Percentiles rank a stretch among this genome's conserved stretches.
Conservation (phyloP, 1,140 invertebrate genomes). For the Scaptomyza graminum region DNA sequence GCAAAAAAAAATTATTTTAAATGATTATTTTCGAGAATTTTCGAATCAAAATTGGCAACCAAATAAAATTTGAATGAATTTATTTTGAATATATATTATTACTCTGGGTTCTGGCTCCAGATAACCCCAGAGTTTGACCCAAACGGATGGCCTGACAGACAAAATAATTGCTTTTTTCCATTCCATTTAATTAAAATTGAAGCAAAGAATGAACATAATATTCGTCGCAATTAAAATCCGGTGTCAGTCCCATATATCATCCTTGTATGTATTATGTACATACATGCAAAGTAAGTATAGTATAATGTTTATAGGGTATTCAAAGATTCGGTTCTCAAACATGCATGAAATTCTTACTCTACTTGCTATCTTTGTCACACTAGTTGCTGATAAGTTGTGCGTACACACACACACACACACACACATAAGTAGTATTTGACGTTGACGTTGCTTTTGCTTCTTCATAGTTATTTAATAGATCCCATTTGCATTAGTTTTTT, state of each 20-base stretch:
- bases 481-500: conserved; percentile 42
- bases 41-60: conserved; percentile 25
- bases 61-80: conserved; percentile 5
- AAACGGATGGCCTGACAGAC: conserved; percentile 17
- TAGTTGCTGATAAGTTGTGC: conserved; percentile 14
- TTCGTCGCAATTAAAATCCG: conserved; percentile 42
- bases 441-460: neutral
- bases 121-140: conserved; percentile 37
- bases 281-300: no score
- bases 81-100: conserved; percentile 1
- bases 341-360: neutral
- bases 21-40: conserved; percentile 13
- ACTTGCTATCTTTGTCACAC: neutral
- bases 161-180: conserved; percentile 36
- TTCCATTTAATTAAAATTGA: conserved; percentile 26
- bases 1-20: conserved; percentile 39
- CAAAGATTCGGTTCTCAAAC: neutral
- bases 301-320: neutral
- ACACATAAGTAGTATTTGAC: neutral
- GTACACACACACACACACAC: conserved; percentile 8
- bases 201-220: conserved; percentile 4
- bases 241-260: conserved; percentile 18
- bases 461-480: conserved; percentile 10
- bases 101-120: neutral
- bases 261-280: neutral